phyloP scores from a whole-genome alignment of 2,888 invertebrate genomes.

The Podabrus alpinus region DNA sequence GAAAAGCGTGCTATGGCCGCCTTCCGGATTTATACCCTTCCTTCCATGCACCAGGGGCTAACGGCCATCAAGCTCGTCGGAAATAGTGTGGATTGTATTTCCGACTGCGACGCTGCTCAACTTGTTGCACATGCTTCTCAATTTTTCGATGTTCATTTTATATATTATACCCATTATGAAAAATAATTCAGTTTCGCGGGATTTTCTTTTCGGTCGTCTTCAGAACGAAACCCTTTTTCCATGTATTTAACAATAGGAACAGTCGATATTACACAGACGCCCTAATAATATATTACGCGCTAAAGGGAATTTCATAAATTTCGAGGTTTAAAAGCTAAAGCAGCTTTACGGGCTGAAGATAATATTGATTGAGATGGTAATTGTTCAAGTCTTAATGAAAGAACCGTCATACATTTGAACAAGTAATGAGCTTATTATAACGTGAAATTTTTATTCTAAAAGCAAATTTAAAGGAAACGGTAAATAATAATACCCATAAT shows the following conservation, averaged over 20 bases:
- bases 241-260: not conserved
- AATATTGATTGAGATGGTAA: not conserved
- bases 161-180: not conserved
- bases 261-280: not conserved
- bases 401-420: not conserved
- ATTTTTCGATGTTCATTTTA: not conserved
- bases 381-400: not conserved
- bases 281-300: not conserved
- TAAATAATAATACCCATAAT: not conserved
- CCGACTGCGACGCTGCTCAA: constrained; percentile 31
- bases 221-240: not conserved
- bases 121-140: constrained; percentile 37
- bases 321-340: not conserved
- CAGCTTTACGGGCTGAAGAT: not conserved
- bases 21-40: constrained; percentile 34
- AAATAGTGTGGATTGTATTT: constrained; percentile 39
- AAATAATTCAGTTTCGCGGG: not conserved
- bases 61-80: constrained; percentile 37
- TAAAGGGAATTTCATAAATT: not conserved
- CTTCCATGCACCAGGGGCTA: constrained; percentile 10
- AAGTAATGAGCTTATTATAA: not conserved
- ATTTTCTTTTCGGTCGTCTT: not conserved
- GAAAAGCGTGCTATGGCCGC: constrained; percentile 39
- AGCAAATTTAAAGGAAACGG: not conserved
- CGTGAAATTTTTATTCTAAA: not conserved